Conservation (phyloP, 2,888 invertebrate species). For the Caradrina kadenii region DNA sequence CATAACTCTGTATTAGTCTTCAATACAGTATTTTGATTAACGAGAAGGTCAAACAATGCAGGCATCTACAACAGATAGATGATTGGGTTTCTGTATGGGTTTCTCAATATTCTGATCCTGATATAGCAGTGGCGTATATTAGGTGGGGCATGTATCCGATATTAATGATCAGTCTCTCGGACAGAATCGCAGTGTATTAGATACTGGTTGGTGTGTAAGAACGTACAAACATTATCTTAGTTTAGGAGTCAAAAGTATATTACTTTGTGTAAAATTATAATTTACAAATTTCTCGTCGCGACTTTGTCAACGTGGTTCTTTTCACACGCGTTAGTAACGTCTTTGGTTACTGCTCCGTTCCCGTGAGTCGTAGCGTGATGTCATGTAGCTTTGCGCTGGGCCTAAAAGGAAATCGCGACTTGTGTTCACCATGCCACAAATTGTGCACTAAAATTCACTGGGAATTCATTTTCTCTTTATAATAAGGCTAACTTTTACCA, state of each 20-base stretch:
- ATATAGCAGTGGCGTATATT: neutral
- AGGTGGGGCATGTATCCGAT: neutral
- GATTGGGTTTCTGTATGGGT: neutral
- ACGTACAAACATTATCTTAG: too few relatives aligned
- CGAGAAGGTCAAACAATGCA: neutral
- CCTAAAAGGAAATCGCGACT: too few relatives aligned
- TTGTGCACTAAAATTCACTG: too few relatives aligned
- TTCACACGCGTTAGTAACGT: too few relatives aligned
- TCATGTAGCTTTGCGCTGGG: too few relatives aligned
- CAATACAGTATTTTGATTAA: neutral
- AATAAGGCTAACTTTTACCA: too few relatives aligned
- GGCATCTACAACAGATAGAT: neutral
- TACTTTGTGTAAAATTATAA: neutral
- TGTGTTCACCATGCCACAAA: too few relatives aligned
- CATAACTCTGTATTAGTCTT: neutral
- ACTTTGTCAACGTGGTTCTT: too few relatives aligned
- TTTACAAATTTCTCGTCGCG: too few relatives aligned
- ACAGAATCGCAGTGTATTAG: neutral
- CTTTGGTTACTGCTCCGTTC: too few relatives aligned
- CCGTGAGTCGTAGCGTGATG: too few relatives aligned
- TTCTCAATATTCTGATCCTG: neutral
- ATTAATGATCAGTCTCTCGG: slow-evolving; percentile 1
- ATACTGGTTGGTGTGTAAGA: neutral
- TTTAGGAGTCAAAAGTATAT: neutral
- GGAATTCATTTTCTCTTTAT: too few relatives aligned